Conservation (phyloP, 2,888 invertebrate species). For the Sisyra terminalis region DNA sequence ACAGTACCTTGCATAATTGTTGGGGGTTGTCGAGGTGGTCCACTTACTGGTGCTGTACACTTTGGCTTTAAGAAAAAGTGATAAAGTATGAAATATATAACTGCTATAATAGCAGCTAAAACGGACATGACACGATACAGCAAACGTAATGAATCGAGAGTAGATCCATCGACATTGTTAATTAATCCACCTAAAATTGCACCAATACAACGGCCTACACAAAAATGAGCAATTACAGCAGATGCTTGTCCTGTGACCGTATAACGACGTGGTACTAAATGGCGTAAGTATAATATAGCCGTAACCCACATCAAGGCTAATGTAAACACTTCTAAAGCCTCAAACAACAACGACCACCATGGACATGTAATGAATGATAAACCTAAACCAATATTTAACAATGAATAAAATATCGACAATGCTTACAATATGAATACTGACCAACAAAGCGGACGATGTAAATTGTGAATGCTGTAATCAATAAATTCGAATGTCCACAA, state of each 20-base stretch:
- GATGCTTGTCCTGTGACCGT: constrained; percentile 64
- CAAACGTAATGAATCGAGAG: constrained; percentile 28
- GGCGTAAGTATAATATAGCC: constrained; percentile 63
- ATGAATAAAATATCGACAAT: not conserved
- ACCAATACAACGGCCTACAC: constrained; percentile 61
- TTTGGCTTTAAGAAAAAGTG: constrained; percentile 58
- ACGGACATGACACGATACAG: constrained; percentile 50
- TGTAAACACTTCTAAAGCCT: constrained; percentile 58
- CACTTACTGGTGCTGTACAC: constrained; percentile 44
- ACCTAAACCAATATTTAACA: constrained; percentile 24
- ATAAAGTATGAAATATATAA: constrained; percentile 53
- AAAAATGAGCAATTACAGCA: constrained; percentile 65
- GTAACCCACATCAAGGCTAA: constrained; percentile 67
- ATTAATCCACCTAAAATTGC: constrained; percentile 42
- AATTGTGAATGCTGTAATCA: constrained; percentile 66
- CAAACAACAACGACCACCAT: constrained; percentile 49
- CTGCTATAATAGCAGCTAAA: constrained; percentile 44
- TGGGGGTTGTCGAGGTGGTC: constrained; percentile 44
- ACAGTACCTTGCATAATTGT: constrained; percentile 44
- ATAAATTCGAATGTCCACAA: constrained; percentile 65
- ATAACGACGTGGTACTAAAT: constrained; percentile 58
- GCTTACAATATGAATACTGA: constrained; percentile 19
- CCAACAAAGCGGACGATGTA: constrained; percentile 63
- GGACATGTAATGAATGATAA: constrained; percentile 39
- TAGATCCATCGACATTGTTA: constrained; percentile 26